phyloP scores from a whole-genome alignment of 2,888 invertebrate genomes.

The Papilio protenor region DNA sequence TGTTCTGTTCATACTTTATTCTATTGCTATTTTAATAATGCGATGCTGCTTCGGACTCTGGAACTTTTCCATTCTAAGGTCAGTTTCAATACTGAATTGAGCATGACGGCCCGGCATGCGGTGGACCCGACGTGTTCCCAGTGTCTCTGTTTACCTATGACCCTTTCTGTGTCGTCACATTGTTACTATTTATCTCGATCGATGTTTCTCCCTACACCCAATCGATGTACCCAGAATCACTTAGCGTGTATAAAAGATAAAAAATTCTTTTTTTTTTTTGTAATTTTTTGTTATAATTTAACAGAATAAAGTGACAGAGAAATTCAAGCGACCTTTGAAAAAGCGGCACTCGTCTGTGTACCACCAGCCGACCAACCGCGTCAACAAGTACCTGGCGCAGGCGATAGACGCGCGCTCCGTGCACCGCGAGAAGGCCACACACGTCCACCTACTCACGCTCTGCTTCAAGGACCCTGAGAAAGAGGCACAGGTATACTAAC shows the following conservation, averaged over 20 bases:
- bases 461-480: conserved; percentile 93
- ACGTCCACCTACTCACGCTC: conserved; percentile 93
- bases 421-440: conserved; percentile 94
- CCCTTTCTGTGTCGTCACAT: conserved; percentile 19
- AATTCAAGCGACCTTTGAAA: conserved; percentile 94
- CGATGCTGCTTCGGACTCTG: conserved; percentile 83
- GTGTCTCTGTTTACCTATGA: conserved; percentile 30
- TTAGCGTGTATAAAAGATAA: conserved; percentile 22
- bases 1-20: conserved; percentile 58
- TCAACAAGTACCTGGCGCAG: conserved; percentile 95
- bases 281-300: conserved; percentile 57
- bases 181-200: conserved; percentile 6
- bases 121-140: conserved; percentile 69
- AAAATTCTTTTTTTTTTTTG: conserved; percentile 15
- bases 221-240: conserved; percentile 42
- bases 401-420: conserved; percentile 96
- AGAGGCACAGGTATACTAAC: conserved; percentile 88
- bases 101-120: conserved; percentile 81
- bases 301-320: conserved; percentile 94
- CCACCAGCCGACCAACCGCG: conserved; percentile 95
- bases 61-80: conserved; percentile 80
- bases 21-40: conserved; percentile 78
- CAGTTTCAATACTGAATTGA: conserved; percentile 72
- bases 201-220: conserved; percentile 33
- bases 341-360: conserved; percentile 94